phyloP scores from a whole-genome alignment of 2,888 invertebrate species.

The Buathra laborator region DNA sequence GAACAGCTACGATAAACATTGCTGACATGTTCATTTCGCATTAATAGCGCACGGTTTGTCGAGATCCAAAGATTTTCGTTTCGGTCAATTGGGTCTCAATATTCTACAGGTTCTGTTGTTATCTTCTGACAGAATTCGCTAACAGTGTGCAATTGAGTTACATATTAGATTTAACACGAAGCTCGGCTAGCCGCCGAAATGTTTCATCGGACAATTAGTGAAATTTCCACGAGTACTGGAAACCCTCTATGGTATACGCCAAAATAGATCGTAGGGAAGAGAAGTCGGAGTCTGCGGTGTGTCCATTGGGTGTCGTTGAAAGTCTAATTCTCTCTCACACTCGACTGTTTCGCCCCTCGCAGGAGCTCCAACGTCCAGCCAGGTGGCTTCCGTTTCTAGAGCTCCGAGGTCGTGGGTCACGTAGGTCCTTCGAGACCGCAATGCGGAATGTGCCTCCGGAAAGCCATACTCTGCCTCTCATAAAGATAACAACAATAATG shows the following conservation, averaged over 20 bases:
- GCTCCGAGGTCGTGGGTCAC: constrained; percentile 73
- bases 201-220: constrained; percentile 47
- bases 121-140: constrained; percentile 6
- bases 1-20: not conserved
- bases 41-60: not conserved
- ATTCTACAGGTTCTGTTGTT: not conserved
- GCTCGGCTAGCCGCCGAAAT: constrained; percentile 13
- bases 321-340: constrained; percentile 37
- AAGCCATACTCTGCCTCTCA: constrained; percentile 48
- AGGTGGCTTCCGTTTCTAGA: constrained; percentile 37
- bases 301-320: constrained; percentile 57
- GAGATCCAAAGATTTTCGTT: not conserved
- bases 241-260: not conserved
- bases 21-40: not conserved
- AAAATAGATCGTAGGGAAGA: constrained; percentile 19
- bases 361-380: constrained; percentile 17
- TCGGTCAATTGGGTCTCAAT: not conserved
- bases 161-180: not conserved
- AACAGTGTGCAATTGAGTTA: constrained; percentile 10
- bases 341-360: constrained; percentile 32
- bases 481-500: constrained; percentile 68
- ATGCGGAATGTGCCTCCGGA: constrained; percentile 70
- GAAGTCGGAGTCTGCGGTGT: constrained; percentile 3
- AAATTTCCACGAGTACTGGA: constrained; percentile 25
- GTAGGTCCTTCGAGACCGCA: constrained; percentile 74